phyloP scores from a whole-genome alignment of 2,888 invertebrate species.

The Agapostemon virescens region DNA sequence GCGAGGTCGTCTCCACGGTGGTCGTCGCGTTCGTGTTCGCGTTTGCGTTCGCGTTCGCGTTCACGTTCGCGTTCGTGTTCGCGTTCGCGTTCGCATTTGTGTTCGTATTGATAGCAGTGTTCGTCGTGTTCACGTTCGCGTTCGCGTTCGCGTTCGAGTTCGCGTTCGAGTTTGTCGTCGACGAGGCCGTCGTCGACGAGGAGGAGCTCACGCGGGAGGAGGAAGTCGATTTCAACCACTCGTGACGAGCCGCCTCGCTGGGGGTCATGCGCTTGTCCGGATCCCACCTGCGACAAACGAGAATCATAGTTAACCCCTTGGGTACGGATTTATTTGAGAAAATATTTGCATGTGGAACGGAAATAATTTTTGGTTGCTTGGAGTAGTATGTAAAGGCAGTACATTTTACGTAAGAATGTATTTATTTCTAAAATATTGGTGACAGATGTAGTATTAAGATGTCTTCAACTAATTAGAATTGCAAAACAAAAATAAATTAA shows the following conservation, averaged over 20 bases:
- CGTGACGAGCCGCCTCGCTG: slow-evolving; percentile 93
- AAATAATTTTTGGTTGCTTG: too few species aligned
- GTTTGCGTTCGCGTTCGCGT: slow-evolving; percentile 64
- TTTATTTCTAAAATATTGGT: too few species aligned
- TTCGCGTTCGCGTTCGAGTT: slow-evolving; percentile 64
- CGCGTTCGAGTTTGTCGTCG: slow-evolving; percentile 67
- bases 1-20: slow-evolving; percentile 66
- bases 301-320: neutral
- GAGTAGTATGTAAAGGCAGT: too few species aligned
- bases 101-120: neutral
- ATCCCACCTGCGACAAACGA: slow-evolving; percentile 88
- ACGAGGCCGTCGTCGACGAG: slow-evolving; percentile 68
- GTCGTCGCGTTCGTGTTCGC: slow-evolving; percentile 60
- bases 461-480: too few species aligned
- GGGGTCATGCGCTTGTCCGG: slow-evolving; percentile 94
- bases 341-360: too few species aligned
- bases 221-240: slow-evolving; percentile 87
- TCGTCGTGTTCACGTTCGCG: slow-evolving; percentile 48
- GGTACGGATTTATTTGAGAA: too few species aligned
- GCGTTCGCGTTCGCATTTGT: slow-evolving; percentile 58
- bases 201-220: slow-evolving; percentile 72
- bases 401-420: too few species aligned
- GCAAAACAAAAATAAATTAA: too few species aligned
- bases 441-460: too few species aligned
- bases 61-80: slow-evolving; percentile 42